Conservation (phyloP, 2,797 vertebrate species). For the Salmo trutta region DNA sequence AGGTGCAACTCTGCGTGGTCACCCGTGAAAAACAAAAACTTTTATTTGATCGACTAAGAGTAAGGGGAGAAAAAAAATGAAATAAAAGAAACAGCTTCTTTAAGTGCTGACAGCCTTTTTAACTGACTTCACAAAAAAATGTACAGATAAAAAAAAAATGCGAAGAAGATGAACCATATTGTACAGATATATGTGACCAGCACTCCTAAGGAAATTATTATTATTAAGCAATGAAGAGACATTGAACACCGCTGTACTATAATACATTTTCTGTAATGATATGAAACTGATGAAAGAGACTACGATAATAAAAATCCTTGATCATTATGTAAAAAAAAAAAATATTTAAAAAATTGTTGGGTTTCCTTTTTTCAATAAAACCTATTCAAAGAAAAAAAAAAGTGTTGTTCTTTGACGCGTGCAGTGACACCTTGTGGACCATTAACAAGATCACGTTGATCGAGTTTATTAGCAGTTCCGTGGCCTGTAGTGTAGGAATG, state of each 20-base stretch:
- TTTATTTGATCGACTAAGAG: conserved; percentile 86
- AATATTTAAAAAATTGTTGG: conserved; percentile 67
- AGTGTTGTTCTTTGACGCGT: conserved; percentile 35
- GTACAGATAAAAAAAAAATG: conserved; percentile 86
- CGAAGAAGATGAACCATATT: conserved; percentile 85
- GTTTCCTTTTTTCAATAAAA: conserved; percentile 78
- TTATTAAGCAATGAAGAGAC: conserved; percentile 95
- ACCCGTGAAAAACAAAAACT: conserved; percentile 80
- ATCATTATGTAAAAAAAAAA: conserved; percentile 96
- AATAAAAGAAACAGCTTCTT: conserved; percentile 90
- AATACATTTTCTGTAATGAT: conserved; percentile 99
- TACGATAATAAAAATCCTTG: conserved; percentile 92
- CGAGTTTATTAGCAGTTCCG: background rate
- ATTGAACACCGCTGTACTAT: conserved; percentile 99
- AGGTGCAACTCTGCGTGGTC: conserved; percentile 76
- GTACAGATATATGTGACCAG: conserved; percentile 99
- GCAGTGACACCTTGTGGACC: background rate
- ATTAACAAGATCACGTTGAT: background rate
- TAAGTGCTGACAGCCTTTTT: conserved; percentile 99
- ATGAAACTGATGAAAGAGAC: conserved; percentile 99
- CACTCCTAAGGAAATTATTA: conserved; percentile 94
- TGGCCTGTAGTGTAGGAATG: background rate
- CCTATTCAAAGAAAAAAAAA: conserved; percentile 62
- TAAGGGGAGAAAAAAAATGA: conserved; percentile 50
- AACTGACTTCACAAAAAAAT: conserved; percentile 97